These are phyloP conservation scores for Dromiciops gliroides DNA, from an alignment of 2,113 vertebrate genomes.

Conservation along the genomic window DNA sequence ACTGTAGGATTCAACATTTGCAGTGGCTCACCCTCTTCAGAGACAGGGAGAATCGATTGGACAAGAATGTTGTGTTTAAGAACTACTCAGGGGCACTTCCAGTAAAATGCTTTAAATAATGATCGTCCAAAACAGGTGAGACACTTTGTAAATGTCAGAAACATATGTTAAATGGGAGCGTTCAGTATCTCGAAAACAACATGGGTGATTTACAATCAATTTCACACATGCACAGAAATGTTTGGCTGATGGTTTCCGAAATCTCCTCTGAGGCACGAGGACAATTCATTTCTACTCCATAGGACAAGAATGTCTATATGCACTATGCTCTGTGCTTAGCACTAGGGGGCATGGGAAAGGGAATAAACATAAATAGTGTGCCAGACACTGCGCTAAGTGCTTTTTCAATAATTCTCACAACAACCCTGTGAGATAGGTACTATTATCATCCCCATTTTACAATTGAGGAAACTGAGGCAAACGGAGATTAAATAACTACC, in stretches of 20 bases:
- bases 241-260: slow-evolving; percentile 32
- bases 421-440: background rate
- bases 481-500: background rate
- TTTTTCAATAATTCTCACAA: background rate
- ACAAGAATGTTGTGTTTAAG: slow-evolving; percentile 62
- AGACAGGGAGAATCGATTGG: slow-evolving; percentile 48
- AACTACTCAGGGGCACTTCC: slow-evolving; percentile 56
- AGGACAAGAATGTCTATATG: background rate
- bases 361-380: background rate
- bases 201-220: slow-evolving; percentile 69
- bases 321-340: background rate
- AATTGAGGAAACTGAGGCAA: background rate
- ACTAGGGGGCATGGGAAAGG: background rate
- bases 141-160: slow-evolving; percentile 76
- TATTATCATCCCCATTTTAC: background rate
- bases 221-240: slow-evolving; percentile 43
- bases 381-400: background rate
- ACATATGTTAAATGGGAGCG: slow-evolving; percentile 70
- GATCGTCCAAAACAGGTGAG: slow-evolving; percentile 57
- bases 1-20: slow-evolving; percentile 59
- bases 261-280: background rate
- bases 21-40: slow-evolving; percentile 58
- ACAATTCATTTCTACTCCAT: background rate
- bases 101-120: slow-evolving; percentile 66
- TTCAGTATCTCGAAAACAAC: slow-evolving; percentile 63